These are phyloP conservation scores for Porites rus DNA, from an alignment of 92 coral and sea anemone species.

Conservation along the genomic window DNA sequence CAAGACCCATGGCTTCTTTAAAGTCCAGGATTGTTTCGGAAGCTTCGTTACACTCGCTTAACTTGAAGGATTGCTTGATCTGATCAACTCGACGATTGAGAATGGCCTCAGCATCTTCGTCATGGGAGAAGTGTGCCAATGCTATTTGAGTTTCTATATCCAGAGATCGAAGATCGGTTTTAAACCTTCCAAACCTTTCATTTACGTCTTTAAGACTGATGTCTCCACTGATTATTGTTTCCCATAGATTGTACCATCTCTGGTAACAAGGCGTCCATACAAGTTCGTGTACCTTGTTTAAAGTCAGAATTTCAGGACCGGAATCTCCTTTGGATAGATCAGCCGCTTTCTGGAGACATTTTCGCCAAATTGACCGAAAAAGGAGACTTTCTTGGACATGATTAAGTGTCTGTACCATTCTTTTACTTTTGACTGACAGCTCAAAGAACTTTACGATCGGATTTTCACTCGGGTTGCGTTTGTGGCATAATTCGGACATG, in stretches of 20 bases:
- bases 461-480: constrained; percentile 21
- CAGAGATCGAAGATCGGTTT: constrained; percentile 8
- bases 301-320: constrained; percentile 20
- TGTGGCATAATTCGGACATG: constrained; percentile 59
- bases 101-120: background rate
- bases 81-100: constrained; percentile 38
- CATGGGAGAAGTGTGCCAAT: constrained; percentile 9
- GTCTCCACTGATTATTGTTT: constrained; percentile 35
- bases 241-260: constrained; percentile 48
- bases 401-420: constrained; percentile 41
- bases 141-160: constrained; percentile 53
- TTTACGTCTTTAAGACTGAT: constrained; percentile 61
- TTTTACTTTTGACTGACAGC: constrained; percentile 25
- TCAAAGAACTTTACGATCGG: constrained; percentile 53
- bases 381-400: constrained; percentile 46
- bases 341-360: constrained; percentile 30
- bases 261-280: constrained; percentile 53
- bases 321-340: constrained; percentile 25
- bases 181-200: constrained; percentile 39
- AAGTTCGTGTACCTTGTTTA: constrained; percentile 43
- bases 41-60: constrained; percentile 61
- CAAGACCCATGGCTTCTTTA: constrained; percentile 63
- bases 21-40: constrained; percentile 70
- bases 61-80: constrained; percentile 59
- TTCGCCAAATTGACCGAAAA: constrained; percentile 71